These are phyloP conservation scores for Phenganax marumi DNA, from an alignment of 92 coral and sea anemone species.

Conservation along the genomic window DNA sequence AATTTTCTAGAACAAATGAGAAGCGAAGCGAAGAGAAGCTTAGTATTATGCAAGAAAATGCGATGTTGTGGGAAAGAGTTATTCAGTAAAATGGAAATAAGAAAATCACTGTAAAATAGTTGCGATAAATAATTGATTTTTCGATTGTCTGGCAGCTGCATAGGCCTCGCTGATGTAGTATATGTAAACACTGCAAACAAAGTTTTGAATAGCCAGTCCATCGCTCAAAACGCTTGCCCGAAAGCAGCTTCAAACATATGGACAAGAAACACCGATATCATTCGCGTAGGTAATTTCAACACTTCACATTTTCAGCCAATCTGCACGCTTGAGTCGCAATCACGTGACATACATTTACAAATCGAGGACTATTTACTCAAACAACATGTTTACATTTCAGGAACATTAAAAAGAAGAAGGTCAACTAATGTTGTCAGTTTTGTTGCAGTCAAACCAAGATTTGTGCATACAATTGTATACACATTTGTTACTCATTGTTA, in stretches of 20 bases:
- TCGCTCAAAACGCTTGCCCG: background rate
- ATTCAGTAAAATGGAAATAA: conserved; percentile 11
- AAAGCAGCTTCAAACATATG: background rate
- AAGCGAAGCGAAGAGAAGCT: background rate
- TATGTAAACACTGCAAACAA: conserved; percentile 12
- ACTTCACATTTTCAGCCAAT: too few species aligned
- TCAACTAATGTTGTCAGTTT: too few species aligned
- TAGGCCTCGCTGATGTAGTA: conserved; percentile 7
- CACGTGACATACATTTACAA: too few species aligned
- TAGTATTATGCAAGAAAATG: background rate
- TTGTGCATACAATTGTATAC: too few species aligned
- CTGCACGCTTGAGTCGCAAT: too few species aligned
- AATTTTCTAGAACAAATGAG: background rate
- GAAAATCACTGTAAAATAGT: conserved; percentile 15
- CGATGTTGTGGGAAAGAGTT: background rate
- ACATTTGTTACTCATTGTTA: too few species aligned
- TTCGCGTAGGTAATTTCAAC: too few species aligned
- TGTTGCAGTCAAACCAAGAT: too few species aligned
- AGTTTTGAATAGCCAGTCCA: background rate
- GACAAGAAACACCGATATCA: background rate
- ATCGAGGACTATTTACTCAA: too few species aligned
- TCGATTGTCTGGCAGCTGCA: conserved; percentile 18
- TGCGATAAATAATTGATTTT: conserved; percentile 22
- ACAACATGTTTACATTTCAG: too few species aligned
- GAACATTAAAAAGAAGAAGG: too few species aligned